Percentiles rank a stretch among this genome's conserved stretches.
Evolutionary conservation across 2,888 invertebrate genomes (phyloP).

Genomic region (Cataglyphis cursor): DNA sequence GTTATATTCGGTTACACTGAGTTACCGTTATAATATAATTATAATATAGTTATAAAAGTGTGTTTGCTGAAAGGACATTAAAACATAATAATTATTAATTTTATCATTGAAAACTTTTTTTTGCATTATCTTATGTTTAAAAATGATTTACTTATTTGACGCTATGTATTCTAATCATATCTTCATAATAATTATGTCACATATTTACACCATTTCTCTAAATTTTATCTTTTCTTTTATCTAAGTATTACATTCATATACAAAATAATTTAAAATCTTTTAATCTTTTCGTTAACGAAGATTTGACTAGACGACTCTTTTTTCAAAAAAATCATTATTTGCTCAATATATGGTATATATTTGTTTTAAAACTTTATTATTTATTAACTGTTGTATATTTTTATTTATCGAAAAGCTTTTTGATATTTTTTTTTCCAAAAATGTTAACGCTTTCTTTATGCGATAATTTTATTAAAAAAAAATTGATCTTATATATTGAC

Average conservation of each 20-base stretch:
- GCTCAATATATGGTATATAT: too few species aligned
- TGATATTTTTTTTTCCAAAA: background rate
- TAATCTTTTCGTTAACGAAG: background rate
- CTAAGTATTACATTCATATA: background rate
- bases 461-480: background rate
- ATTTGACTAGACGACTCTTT: background rate
- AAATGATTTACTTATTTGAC: background rate
- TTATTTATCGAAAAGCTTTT: background rate
- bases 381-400: background rate
- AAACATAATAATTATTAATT: conserved; percentile 12
- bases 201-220: background rate
- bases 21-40: too few species aligned
- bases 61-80: background rate
- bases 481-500: background rate
- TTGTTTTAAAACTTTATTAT: too few species aligned
- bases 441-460: background rate
- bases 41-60: too few species aligned
- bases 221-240: conserved; percentile 3
- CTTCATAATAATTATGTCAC: background rate
- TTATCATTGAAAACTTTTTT: background rate
- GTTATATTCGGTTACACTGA: too few species aligned
- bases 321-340: background rate
- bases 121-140: background rate
- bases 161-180: background rate
- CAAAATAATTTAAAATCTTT: background rate